A percentile compares a stretch with the other conserved stretches of the same genome.
These are phyloP conservation scores for Mixornis gularis DNA, from an alignment of 2,113 vertebrate species.

Conservation along the genomic window DNA sequence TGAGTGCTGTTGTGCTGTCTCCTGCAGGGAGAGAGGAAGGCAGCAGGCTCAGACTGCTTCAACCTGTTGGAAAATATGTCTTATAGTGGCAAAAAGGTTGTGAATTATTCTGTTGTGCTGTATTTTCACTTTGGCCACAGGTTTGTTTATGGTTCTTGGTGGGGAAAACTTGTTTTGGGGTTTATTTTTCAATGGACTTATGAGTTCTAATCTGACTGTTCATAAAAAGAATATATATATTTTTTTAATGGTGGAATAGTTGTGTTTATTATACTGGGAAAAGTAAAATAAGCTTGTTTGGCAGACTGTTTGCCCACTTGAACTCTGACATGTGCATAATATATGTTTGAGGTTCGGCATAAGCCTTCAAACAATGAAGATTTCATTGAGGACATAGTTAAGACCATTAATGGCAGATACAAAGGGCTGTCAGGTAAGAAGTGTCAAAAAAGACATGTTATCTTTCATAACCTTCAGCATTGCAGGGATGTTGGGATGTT, in stretches of 20 bases:
- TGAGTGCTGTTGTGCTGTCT: neutral
- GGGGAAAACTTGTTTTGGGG: neutral
- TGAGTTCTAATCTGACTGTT: neutral
- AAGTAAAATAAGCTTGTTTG: neutral
- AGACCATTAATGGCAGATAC: slow-evolving; percentile 84
- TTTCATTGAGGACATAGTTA: slow-evolving; percentile 80
- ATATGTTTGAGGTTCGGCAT: slow-evolving; percentile 78
- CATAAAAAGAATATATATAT: neutral
- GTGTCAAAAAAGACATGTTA: neutral
- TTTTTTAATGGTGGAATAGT: neutral
- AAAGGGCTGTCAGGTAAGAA: slow-evolving; percentile 87
- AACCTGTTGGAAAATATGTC: neutral
- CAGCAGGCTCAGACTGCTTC: neutral
- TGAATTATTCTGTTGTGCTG: neutral
- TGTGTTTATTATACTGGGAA: neutral
- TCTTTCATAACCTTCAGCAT: neutral
- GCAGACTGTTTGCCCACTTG: neutral
- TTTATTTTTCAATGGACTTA: neutral
- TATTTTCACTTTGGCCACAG: neutral
- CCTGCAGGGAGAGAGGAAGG: neutral
- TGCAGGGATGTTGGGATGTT: neutral
- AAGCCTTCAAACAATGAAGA: slow-evolving; percentile 79
- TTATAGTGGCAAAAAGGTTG: neutral
- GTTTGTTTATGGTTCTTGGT: neutral
- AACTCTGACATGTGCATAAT: neutral